Evolutionary conservation across 2,888 invertebrate genomes (phyloP).

Genomic region (Xestia sexstrigata): DNA sequence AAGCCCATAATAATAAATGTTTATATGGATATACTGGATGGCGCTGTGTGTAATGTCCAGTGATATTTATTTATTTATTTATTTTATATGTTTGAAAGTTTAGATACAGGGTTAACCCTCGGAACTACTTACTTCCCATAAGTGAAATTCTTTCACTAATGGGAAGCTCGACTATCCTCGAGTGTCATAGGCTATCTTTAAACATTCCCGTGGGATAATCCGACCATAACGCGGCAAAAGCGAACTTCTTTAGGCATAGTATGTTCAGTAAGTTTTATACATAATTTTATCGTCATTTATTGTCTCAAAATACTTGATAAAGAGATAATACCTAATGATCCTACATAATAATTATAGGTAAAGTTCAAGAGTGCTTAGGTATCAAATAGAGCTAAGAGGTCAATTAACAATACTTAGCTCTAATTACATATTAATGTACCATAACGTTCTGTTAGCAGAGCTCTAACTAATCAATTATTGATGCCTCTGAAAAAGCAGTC

Average conservation of each 20-base stretch:
- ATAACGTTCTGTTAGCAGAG: slow-evolving; percentile 35
- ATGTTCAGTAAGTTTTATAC: not conserved
- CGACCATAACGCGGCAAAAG: not conserved
- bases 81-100: not conserved
- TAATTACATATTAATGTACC: slow-evolving; percentile 33
- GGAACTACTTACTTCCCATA: not conserved
- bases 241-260: not conserved
- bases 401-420: slow-evolving; percentile 18
- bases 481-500: slow-evolving; percentile 25
- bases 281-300: not conserved
- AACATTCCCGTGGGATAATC: not conserved
- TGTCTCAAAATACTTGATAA: too few species aligned
- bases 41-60: too few species aligned
- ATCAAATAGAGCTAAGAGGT: slow-evolving; percentile 24
- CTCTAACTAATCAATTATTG: slow-evolving; percentile 48
- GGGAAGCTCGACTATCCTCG: not conserved
- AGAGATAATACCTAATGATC: too few species aligned
- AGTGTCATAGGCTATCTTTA: not conserved
- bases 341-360: not conserved
- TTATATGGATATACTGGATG: too few species aligned
- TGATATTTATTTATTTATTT: too few species aligned
- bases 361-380: not conserved
- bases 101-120: not conserved
- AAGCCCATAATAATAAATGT: too few species aligned
- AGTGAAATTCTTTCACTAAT: not conserved